phyloP scores from a whole-genome alignment of 2,888 invertebrate species.

The Hermaeophaga mercurialis region DNA sequence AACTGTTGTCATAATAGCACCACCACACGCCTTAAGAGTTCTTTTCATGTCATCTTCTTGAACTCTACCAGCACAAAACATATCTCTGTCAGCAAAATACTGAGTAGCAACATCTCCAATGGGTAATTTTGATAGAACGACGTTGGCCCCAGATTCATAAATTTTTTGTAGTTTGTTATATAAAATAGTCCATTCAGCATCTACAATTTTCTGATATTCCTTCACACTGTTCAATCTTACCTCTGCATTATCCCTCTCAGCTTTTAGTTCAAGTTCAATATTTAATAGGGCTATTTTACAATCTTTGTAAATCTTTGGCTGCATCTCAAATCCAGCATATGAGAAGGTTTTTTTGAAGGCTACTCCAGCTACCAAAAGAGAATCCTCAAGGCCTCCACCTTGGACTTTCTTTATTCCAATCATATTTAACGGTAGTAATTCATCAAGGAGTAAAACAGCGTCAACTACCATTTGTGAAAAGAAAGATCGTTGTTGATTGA shows the following conservation, averaged over 20 bases:
- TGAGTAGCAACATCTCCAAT: slow-evolving; percentile 99
- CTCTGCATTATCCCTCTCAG: slow-evolving; percentile 98
- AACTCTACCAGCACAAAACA: slow-evolving; percentile 99
- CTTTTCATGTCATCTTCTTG: slow-evolving; percentile 93
- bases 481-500: slow-evolving; percentile 93
- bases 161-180: slow-evolving; percentile 92
- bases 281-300: slow-evolving; percentile 96
- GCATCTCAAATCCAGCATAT: slow-evolving; percentile 99
- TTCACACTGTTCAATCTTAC: slow-evolving; percentile 90
- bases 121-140: slow-evolving; percentile 91
- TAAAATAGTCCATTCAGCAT: slow-evolving; percentile 98
- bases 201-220: slow-evolving; percentile 97
- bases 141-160: slow-evolving; percentile 90
- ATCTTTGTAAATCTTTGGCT: slow-evolving; percentile 87
- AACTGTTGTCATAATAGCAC: slow-evolving; percentile 92
- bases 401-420: slow-evolving; percentile 94
- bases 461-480: slow-evolving; percentile 98
- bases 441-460: slow-evolving; percentile 92
- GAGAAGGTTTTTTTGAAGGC: slow-evolving; percentile 99
- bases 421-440: slow-evolving; percentile 93
- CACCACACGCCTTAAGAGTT: slow-evolving; percentile 97
- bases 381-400: slow-evolving; percentile 84
- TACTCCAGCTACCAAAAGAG: slow-evolving; percentile 88
- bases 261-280: slow-evolving; percentile 96
- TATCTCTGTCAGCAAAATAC: slow-evolving; percentile 95